These are phyloP conservation scores for Parauchenoglanis ngamensis DNA, from an alignment of 2,797 vertebrate genomes.

Conservation along the genomic window DNA sequence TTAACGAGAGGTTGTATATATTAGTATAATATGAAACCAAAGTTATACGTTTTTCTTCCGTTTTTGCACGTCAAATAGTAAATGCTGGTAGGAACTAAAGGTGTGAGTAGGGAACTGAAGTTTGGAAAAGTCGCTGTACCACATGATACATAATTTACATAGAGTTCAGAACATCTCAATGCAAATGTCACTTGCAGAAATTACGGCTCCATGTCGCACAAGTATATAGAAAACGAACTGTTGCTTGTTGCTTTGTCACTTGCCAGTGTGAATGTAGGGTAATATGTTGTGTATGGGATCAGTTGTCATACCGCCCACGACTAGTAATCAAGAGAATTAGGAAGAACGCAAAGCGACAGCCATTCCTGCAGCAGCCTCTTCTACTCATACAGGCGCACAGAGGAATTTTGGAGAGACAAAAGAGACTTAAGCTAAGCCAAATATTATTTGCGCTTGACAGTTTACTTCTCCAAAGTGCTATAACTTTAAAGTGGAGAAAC, in stretches of 20 bases:
- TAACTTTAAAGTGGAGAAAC: constrained; percentile 5
- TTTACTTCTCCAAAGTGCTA: constrained; percentile 36
- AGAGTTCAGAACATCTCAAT: not conserved
- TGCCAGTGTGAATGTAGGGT: not conserved
- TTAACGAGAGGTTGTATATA: not conserved
- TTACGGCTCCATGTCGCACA: not conserved
- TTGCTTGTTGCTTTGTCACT: not conserved
- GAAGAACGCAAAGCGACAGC: not conserved
- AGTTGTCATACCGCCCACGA: not conserved
- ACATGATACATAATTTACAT: not conserved
- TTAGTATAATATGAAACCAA: not conserved
- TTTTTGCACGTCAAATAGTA: not conserved
- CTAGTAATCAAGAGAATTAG: not conserved
- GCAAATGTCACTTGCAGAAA: not conserved
- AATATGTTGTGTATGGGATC: not conserved
- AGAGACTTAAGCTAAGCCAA: not conserved
- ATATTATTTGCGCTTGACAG: constrained; percentile 52
- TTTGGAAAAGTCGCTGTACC: not conserved
- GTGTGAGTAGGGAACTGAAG: not conserved
- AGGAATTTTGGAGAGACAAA: not conserved
- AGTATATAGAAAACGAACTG: not conserved
- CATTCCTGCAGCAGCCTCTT: not conserved
- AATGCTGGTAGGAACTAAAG: not conserved
- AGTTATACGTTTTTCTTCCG: not conserved
- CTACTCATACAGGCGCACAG: not conserved